Percentiles rank a stretch among this genome's conserved stretches.
phyloP scores from a whole-genome alignment of 2,888 invertebrate genomes.

The Ferrisia virgata region DNA sequence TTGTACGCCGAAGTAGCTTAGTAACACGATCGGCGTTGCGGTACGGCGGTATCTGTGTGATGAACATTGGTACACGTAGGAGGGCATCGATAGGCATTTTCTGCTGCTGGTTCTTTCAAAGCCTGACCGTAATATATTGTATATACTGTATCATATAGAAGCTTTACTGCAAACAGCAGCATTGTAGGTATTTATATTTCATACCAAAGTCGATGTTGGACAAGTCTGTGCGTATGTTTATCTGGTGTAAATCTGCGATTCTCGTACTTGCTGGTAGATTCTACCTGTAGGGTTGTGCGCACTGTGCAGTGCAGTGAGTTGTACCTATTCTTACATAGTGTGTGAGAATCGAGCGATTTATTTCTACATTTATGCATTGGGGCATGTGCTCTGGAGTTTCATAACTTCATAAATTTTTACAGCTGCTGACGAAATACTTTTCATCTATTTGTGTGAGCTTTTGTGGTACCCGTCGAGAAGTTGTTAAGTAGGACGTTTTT shows the following conservation, averaged over 20 bases:
- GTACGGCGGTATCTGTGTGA: background rate
- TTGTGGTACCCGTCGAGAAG: background rate
- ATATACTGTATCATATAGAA: background rate
- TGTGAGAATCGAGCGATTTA: background rate
- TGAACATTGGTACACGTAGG: background rate
- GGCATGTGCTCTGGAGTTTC: background rate
- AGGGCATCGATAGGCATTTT: background rate
- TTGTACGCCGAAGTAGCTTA: background rate
- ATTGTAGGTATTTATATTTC: background rate
- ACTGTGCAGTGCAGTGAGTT: background rate
- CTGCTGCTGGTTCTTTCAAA: background rate
- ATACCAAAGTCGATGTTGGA: background rate
- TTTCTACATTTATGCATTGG: background rate
- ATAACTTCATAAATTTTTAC: background rate
- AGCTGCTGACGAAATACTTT: background rate
- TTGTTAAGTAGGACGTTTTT: background rate
- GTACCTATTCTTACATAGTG: background rate
- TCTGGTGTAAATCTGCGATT: too few relatives aligned
- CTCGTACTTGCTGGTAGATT: too few relatives aligned
- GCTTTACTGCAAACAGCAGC: too few relatives aligned
- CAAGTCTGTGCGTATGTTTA: too few relatives aligned
- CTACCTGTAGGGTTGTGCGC: too few relatives aligned
- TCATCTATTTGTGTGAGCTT: background rate
- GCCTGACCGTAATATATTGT: background rate
- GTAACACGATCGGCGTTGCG: background rate